These are phyloP conservation scores for Eumerus sabulonum DNA, from an alignment of 2,888 invertebrate species.

Conservation along the genomic window DNA sequence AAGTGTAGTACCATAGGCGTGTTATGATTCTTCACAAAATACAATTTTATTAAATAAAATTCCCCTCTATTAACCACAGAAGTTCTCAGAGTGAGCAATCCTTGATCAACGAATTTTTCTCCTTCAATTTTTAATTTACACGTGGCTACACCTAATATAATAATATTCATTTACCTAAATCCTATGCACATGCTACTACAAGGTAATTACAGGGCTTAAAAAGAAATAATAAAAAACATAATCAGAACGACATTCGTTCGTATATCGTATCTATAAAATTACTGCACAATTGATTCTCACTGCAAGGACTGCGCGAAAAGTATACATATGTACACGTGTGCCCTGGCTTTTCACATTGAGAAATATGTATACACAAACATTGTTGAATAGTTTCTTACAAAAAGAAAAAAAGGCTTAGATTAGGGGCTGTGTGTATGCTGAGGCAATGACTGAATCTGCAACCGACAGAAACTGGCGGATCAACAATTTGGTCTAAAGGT, in stretches of 20 bases:
- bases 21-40: conserved; percentile 17
- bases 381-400: too few species aligned
- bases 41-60: conserved; percentile 49
- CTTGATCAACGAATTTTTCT: conserved; percentile 16
- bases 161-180: conserved; percentile 49
- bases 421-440: conserved; percentile 9
- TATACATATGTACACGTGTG: background rate
- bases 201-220: conserved; percentile 24
- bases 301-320: too few species aligned
- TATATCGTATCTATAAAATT: conserved; percentile 20
- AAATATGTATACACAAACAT: too few species aligned
- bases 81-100: conserved; percentile 4
- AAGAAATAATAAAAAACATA: conserved; percentile 22
- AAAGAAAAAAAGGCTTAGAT: conserved; percentile 12
- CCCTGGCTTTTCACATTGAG: too few species aligned
- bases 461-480: too few species aligned
- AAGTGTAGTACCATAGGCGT: too few species aligned
- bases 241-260: conserved; percentile 27
- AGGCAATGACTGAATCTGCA: background rate
- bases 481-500: conserved; percentile 72
- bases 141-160: conserved; percentile 27
- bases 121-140: conserved; percentile 4
- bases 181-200: conserved; percentile 45
- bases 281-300: conserved; percentile 19
- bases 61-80: conserved; percentile 34